Base-by-base conservation (phyloP, 1,140 invertebrate genomes). In the Drosophila tropicalis region DNA sequence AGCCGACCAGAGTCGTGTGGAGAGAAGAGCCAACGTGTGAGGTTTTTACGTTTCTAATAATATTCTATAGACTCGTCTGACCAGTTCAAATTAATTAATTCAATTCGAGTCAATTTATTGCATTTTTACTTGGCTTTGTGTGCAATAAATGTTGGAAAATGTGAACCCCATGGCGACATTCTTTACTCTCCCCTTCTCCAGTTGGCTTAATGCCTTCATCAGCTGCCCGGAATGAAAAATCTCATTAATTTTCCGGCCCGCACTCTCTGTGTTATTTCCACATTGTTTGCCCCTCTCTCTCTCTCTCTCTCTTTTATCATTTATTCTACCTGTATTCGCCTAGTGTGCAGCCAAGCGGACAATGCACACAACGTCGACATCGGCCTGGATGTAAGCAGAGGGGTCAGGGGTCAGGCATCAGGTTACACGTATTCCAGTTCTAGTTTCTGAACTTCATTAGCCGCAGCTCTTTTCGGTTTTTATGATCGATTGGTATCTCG, bases 191-290 rank as follows among this genome's bases (percentile, higher is more conserved):
- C 36, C 22, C 5, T 39, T 19, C 40, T 19, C 47, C 71, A 41
- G 19, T 36, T 29, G 41, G 7, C 41, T 51, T 87, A 85, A 86
- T 87, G 83, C 62, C 82, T 87, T 87, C 79, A 87, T 87, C 84
- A 76, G 69, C 70, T 77, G 81, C 74, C 44, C 25, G 67, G 74
- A 75, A 73, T 62, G 70, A 44, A 87, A 66, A 82, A 72, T 73
- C 67, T 76, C 69, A 79, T 86, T 87, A 79, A 67, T 72, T 75
- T 77, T 75, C 72, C 55, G 25, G 19, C 60, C 54, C 62, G 47
- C 44, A 68, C 58, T 78, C 65, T 69, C 63, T 61, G 32, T 66
- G 66, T 51, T 63, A 67, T 72, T 61, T 75, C 67, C 69, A 58
- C 47, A 79, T 79, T 82, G 80, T 83, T 69, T 57, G 60, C 39